Evolutionary conservation across 1,140 invertebrate species (phyloP).

Genomic region (Drosophila aff.): DNA sequence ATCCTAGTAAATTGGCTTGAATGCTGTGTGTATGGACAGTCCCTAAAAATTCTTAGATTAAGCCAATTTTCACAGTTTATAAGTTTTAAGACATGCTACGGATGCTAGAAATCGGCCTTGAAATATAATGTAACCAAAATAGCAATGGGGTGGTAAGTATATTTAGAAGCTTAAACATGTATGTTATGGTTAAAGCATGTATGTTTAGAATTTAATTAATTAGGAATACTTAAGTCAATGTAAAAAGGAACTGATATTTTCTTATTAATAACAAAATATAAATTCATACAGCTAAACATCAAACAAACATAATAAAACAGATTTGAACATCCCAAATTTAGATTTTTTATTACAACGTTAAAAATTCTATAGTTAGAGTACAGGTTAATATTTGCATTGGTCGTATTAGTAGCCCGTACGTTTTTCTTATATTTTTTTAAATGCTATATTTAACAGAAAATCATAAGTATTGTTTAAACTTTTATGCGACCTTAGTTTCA

Average conservation of each 20-base stretch:
- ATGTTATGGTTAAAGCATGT: too few species aligned
- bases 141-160: too few species aligned
- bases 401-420: too few species aligned
- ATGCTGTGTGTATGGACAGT: conserved; percentile 4
- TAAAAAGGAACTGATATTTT: neutral
- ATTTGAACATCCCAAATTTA: too few species aligned
- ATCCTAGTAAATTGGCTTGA: conserved; percentile 23
- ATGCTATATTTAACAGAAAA: neutral
- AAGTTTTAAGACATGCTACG: neutral
- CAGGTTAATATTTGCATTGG: too few species aligned
- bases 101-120: neutral
- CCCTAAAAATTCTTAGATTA: conserved; percentile 1
- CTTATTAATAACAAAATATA: neutral
- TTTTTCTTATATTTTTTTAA: neutral
- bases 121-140: neutral
- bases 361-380: too few species aligned
- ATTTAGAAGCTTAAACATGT: too few species aligned
- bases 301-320: too few species aligned
- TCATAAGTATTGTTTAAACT: neutral
- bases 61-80: conserved; percentile 15
- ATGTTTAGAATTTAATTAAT: neutral
- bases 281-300: too few species aligned
- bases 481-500: neutral
- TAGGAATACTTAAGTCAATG: neutral
- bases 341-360: too few species aligned